Conservation (phyloP, 2,888 invertebrate genomes). For the Enoplolaimus lenunculus region DNA sequence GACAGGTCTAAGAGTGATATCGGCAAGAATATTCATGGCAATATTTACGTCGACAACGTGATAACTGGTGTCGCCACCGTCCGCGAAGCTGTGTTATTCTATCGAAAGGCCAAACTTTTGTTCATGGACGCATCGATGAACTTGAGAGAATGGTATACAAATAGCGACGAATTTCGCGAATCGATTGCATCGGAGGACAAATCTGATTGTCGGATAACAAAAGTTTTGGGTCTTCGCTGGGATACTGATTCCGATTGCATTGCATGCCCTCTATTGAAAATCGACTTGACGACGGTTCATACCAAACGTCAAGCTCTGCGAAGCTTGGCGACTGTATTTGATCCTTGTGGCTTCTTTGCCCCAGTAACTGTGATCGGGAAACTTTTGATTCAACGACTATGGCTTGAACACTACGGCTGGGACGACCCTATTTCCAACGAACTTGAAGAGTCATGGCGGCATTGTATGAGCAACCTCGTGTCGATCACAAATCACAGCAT, state of each 20-base stretch:
- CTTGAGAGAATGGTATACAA: background rate
- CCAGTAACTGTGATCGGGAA: background rate
- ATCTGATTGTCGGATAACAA: background rate
- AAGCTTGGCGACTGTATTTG: background rate
- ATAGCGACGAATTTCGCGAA: background rate
- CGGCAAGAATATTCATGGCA: background rate
- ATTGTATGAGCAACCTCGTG: background rate
- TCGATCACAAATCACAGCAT: background rate
- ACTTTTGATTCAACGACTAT: background rate
- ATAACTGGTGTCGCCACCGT: background rate
- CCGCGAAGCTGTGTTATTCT: background rate
- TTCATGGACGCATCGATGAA: background rate
- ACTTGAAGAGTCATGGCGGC: background rate
- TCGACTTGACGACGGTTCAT: background rate
- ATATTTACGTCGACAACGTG: background rate
- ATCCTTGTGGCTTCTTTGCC: background rate
- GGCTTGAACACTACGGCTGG: background rate
- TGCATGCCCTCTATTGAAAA: background rate
- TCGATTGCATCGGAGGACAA: background rate
- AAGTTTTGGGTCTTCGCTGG: background rate
- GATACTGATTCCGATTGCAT: background rate
- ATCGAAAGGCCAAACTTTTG: background rate
- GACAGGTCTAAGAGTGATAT: background rate
- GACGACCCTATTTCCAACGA: background rate
- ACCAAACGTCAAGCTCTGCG: background rate